These are phyloP conservation scores for Melanargia galathea DNA, from an alignment of 2,888 invertebrate genomes.

Conservation along the genomic window DNA sequence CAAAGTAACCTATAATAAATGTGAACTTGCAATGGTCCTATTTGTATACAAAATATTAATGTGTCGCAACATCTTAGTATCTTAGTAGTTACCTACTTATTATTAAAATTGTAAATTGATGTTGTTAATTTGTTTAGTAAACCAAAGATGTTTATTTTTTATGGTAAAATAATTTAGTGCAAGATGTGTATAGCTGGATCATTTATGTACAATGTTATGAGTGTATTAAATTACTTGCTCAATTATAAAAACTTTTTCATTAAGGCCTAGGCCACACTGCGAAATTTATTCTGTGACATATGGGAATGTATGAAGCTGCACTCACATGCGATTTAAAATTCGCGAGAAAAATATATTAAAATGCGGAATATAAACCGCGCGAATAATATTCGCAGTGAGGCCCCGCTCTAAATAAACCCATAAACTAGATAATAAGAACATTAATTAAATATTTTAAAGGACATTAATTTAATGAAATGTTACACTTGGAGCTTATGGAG, in stretches of 20 bases:
- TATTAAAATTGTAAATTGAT: slow-evolving; percentile 64
- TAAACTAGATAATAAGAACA: too few species aligned
- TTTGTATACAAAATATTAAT: slow-evolving; percentile 60
- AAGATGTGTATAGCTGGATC: slow-evolving; percentile 68
- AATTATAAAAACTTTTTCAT: slow-evolving; percentile 42
- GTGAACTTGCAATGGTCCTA: slow-evolving; percentile 10
- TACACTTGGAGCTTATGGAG: too few species aligned
- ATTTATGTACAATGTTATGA: slow-evolving; percentile 73
- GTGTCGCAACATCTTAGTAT: slow-evolving; percentile 62
- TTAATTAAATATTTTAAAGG: too few species aligned
- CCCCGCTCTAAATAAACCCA: too few species aligned
- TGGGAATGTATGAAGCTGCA: too few species aligned
- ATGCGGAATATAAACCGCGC: too few species aligned
- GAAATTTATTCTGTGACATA: too few species aligned
- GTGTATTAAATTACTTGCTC: slow-evolving; percentile 79
- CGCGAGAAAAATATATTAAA: too few species aligned
- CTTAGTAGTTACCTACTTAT: slow-evolving; percentile 40
- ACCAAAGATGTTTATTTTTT: slow-evolving; percentile 80
- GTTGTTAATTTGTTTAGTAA: slow-evolving; percentile 67
- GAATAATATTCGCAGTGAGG: too few species aligned
- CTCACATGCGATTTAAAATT: too few species aligned
- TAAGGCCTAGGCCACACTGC: background rate
- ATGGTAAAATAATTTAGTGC: slow-evolving; percentile 69
- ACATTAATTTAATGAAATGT: too few species aligned
- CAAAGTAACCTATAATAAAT: too few species aligned